phyloP scores from a whole-genome alignment of 1,140 invertebrate species.

The Aplysia californica region DNA sequence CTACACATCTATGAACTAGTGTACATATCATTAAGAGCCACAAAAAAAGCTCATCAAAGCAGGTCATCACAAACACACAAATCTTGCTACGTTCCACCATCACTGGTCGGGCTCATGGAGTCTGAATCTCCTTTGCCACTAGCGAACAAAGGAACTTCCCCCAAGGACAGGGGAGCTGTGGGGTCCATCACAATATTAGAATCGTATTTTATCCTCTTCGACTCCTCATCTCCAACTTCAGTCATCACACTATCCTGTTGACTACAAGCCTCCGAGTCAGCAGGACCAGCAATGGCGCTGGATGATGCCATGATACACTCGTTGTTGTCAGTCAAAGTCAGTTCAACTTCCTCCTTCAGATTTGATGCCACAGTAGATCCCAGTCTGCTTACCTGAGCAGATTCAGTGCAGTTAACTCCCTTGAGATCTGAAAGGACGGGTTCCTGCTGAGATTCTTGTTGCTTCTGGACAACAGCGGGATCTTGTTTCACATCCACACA shows the following conservation, averaged over 20 bases:
- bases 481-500: neutral
- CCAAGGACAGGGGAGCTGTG: neutral
- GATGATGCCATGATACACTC: neutral
- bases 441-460: neutral
- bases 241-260: neutral
- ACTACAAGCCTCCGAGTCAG: neutral
- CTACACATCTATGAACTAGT: no score
- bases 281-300: neutral
- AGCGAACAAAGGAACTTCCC: constrained; percentile 14
- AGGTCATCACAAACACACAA: no score
- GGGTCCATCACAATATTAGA: constrained; percentile 1
- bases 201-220: neutral
- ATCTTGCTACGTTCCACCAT: no score
- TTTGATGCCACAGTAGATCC: no score
- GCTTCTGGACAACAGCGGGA: neutral
- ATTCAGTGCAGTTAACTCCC: neutral
- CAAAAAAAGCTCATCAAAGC: no score
- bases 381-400: no score
- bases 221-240: neutral
- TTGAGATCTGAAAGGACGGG: no score
- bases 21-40: no score
- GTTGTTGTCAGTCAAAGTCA: neutral
- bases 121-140: constrained; percentile 13
- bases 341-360: no score
- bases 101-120: neutral